These are phyloP conservation scores for Acrobasis consociella DNA, from an alignment of 2,888 invertebrate genomes.

Conservation along the genomic window DNA sequence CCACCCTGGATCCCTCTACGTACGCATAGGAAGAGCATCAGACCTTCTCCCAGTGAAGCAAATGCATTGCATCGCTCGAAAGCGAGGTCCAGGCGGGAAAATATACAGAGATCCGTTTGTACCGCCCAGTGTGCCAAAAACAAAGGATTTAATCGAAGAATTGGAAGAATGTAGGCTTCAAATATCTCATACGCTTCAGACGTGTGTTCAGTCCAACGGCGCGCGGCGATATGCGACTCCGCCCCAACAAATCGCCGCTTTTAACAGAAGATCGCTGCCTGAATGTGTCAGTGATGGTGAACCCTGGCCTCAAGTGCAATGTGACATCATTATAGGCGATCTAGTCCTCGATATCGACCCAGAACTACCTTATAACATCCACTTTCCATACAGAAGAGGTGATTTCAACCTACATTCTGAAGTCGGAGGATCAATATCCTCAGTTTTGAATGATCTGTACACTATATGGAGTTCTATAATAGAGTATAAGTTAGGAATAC, in stretches of 20 bases:
- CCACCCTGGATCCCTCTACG: conserved; percentile 95
- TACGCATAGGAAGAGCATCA: conserved; percentile 95
- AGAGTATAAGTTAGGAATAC: conserved; percentile 89
- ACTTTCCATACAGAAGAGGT: conserved; percentile 94
- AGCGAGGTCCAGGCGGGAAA: conserved; percentile 79
- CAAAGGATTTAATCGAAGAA: conserved; percentile 87
- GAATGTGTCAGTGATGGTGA: conserved; percentile 84
- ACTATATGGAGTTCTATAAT: conserved; percentile 94
- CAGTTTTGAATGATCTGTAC: conserved; percentile 92
- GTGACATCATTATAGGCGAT: conserved; percentile 89
- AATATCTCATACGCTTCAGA: conserved; percentile 93
- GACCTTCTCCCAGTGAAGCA: conserved; percentile 93
- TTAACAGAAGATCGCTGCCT: conserved; percentile 90
- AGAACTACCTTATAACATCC: conserved; percentile 89
- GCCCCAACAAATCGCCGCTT: conserved; percentile 94
- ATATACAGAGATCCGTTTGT: conserved; percentile 85
- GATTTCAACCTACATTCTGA: conserved; percentile 93
- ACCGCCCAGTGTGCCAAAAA: conserved; percentile 85
- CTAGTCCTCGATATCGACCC: conserved; percentile 88
- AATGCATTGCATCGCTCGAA: conserved; percentile 92
- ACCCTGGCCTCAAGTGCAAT: conserved; percentile 85
- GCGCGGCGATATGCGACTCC: conserved; percentile 92
- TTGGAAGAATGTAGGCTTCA: conserved; percentile 92
- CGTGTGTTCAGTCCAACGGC: conserved; percentile 92
- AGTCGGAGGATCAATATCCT: conserved; percentile 92